These are phyloP conservation scores for Vulpes lagopus DNA, from an alignment of 2,113 vertebrate genomes.

Conservation along the genomic window DNA sequence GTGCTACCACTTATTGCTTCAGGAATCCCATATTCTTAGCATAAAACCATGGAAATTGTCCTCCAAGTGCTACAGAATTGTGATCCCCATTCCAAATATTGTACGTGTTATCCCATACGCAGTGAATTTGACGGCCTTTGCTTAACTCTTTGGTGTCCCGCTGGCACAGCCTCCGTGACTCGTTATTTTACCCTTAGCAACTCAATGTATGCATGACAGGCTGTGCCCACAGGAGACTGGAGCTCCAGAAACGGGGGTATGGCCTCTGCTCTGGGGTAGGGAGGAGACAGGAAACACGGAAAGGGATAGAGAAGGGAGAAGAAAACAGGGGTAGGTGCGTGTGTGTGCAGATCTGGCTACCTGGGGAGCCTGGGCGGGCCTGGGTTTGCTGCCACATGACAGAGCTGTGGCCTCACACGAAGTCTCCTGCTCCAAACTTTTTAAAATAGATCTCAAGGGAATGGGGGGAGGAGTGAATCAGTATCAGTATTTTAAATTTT, in stretches of 20 bases:
- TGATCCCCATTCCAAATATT: neutral
- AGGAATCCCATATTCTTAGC: neutral
- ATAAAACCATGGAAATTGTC: neutral
- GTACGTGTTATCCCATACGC: fast-evolving
- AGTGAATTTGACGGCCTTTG: neutral
- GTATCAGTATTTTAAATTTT: conserved; percentile 41
- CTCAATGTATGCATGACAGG: neutral
- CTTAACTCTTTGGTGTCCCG: no score
- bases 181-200: neutral
- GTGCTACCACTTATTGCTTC: neutral
- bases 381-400: neutral
- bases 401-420: neutral
- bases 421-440: neutral
- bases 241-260: neutral
- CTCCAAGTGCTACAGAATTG: neutral
- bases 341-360: neutral
- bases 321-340: fast-evolving
- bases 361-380: neutral
- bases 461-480: neutral
- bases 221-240: neutral
- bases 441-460: conserved; percentile 77
- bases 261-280: neutral
- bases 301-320: neutral
- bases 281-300: neutral
- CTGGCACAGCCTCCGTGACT: fast-evolving